Evolutionary conservation across 2,113 vertebrate species (phyloP).

Genomic region (Neolamprologus devosi): DNA sequence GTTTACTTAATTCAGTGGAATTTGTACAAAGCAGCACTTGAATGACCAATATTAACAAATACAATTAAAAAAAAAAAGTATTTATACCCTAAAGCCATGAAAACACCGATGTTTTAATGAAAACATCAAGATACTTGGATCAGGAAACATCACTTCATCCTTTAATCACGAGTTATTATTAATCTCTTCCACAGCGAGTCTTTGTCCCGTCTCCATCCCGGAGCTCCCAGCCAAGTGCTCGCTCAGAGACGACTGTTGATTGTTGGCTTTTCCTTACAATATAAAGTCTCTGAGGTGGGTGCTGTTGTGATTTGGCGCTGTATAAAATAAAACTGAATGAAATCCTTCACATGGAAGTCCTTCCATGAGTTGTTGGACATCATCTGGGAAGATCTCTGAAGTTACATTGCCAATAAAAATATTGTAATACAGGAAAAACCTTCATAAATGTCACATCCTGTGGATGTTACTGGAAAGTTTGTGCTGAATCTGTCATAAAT

Average conservation of each 20-base stretch:
- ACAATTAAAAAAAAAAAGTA: fast-evolving
- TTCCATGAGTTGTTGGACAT: background rate
- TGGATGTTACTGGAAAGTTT: background rate
- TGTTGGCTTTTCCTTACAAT: background rate
- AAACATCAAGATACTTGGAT: background rate
- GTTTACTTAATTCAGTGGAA: background rate
- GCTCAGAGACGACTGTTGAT: background rate
- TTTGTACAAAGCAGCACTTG: background rate
- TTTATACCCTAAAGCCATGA: background rate
- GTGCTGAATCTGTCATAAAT: background rate
- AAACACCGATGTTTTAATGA: background rate
- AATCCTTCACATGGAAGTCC: background rate
- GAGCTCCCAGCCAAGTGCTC: background rate
- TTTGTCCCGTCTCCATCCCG: background rate
- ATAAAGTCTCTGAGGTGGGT: fast-evolving
- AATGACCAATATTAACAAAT: background rate
- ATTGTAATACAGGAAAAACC: background rate
- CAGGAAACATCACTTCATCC: background rate
- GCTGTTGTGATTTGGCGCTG: background rate
- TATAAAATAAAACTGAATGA: background rate
- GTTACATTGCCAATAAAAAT: background rate
- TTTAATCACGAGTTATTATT: background rate
- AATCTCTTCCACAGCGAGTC: background rate
- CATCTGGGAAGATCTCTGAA: background rate
- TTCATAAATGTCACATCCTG: background rate